Percentiles rank a stretch among this genome's conserved stretches.
These are phyloP conservation scores for Typhlichthys subterraneus DNA, from an alignment of 2,797 vertebrate genomes.

Conservation along the genomic window DNA sequence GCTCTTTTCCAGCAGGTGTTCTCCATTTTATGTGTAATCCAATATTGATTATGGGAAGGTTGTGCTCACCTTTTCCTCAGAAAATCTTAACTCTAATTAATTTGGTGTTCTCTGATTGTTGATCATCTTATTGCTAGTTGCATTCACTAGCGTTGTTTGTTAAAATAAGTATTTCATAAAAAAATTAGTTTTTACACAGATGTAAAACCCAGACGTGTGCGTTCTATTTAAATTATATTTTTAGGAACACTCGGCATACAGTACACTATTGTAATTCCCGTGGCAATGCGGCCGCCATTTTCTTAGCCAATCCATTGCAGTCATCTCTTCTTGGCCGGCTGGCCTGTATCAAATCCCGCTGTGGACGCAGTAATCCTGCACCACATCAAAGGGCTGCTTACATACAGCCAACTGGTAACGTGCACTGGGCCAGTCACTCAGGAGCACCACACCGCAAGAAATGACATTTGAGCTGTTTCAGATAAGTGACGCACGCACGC, in stretches of 20 bases:
- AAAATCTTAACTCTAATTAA: neutral
- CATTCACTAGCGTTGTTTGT: neutral
- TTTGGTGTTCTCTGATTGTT: conserved; percentile 5
- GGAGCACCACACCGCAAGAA: conserved; percentile 19
- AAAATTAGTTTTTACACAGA: no score
- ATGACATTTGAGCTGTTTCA: conserved; percentile 36
- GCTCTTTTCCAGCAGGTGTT: no score
- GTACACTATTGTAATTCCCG: no score
- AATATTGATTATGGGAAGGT: no score
- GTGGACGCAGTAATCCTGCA: conserved; percentile 33
- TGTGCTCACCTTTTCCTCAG: no score
- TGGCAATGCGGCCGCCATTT: neutral
- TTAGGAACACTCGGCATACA: no score
- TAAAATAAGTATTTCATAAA: no score
- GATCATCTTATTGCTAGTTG: conserved; percentile 16
- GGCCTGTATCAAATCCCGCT: conserved; percentile 29
- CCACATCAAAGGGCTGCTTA: conserved; percentile 20
- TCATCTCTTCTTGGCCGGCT: conserved; percentile 22
- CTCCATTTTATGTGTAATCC: no score
- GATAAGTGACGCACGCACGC: conserved; percentile 33
- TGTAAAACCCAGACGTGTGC: no score
- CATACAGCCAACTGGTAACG: neutral
- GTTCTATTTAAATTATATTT: no score
- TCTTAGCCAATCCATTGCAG: neutral
- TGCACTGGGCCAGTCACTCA: conserved; percentile 48